Percentiles rank a stretch among this genome's conserved stretches.
These are phyloP conservation scores for Pyxicephalus adspersus DNA, from an alignment of 2,113 vertebrate species.

Conservation along the genomic window DNA sequence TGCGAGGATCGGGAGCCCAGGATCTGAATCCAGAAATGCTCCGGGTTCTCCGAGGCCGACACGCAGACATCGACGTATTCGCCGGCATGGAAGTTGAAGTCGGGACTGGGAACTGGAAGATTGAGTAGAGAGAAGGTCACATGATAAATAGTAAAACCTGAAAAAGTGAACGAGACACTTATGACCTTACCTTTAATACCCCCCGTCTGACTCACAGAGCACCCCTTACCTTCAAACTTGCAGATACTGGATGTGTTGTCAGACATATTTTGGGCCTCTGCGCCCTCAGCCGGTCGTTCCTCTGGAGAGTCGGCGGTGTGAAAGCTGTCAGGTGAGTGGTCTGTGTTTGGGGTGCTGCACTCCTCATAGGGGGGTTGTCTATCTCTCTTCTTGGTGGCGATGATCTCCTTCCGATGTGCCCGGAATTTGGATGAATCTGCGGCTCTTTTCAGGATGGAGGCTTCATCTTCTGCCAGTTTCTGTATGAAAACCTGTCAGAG, in stretches of 20 bases:
- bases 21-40: slow-evolving; percentile 93
- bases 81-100: slow-evolving; percentile 83
- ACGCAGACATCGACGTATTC: slow-evolving; percentile 90
- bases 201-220: no score
- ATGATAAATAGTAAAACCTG: no score
- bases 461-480: slow-evolving; percentile 78
- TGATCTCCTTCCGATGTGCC: slow-evolving; percentile 72
- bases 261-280: slow-evolving; percentile 34
- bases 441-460: slow-evolving; percentile 75
- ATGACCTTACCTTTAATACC: no score
- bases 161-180: no score
- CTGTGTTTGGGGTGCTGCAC: neutral
- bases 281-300: slow-evolving; percentile 37
- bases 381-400: slow-evolving; percentile 57
- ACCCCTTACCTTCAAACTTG: slow-evolving; percentile 82
- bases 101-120: slow-evolving; percentile 85
- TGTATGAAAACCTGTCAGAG: slow-evolving; percentile 76
- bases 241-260: slow-evolving; percentile 64
- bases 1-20: slow-evolving; percentile 83
- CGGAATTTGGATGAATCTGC: slow-evolving; percentile 72
- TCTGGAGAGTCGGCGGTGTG: slow-evolving; percentile 15
- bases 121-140: no score
- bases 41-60: slow-evolving; percentile 82
- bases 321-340: neutral
- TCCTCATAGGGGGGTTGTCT: accelerated